phyloP scores from a whole-genome alignment of 2,888 invertebrate genomes.

The Smittia aterrima region DNA sequence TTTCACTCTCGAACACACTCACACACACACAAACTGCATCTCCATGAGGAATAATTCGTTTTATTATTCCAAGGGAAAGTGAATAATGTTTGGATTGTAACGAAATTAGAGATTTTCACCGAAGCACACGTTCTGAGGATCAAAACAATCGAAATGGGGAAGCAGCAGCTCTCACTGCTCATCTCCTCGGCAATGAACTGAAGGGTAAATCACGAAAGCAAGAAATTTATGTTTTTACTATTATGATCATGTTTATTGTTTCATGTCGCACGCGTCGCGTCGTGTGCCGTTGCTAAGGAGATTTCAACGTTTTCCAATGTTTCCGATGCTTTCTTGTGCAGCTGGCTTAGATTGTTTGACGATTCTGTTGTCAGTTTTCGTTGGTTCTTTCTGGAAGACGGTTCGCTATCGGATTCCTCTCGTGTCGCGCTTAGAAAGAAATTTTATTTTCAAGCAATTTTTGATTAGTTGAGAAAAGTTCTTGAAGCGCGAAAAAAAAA shows the following conservation, averaged over 20 bases:
- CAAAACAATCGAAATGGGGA: conserved; percentile 5
- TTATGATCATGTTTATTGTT: conserved; percentile 7
- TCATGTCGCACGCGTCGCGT: conserved; percentile 4
- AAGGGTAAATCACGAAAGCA: neutral
- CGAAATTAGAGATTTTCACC: conserved; percentile 8
- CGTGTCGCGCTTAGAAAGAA: neutral
- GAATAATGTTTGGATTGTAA: neutral
- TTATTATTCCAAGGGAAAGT: neutral
- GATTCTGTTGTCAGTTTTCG: neutral
- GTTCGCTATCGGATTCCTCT: neutral
- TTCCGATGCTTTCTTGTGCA: neutral
- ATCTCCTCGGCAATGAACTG: no score
- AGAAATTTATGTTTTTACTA: conserved; percentile 19
- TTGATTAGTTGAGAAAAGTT: no score
- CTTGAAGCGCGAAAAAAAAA: no score
- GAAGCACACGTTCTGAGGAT: conserved; percentile 33
- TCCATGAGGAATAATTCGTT: conserved; percentile 32
- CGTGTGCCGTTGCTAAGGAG: neutral
- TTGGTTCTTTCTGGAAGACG: neutral
- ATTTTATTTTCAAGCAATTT: neutral
- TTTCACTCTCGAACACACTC: neutral
- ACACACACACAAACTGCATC: conserved; percentile 1
- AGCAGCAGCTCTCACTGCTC: neutral
- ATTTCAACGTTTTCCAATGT: neutral
- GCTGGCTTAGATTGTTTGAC: neutral